Conservation (phyloP, 2,113 vertebrate species). For the Ammospiza nelsoni region DNA sequence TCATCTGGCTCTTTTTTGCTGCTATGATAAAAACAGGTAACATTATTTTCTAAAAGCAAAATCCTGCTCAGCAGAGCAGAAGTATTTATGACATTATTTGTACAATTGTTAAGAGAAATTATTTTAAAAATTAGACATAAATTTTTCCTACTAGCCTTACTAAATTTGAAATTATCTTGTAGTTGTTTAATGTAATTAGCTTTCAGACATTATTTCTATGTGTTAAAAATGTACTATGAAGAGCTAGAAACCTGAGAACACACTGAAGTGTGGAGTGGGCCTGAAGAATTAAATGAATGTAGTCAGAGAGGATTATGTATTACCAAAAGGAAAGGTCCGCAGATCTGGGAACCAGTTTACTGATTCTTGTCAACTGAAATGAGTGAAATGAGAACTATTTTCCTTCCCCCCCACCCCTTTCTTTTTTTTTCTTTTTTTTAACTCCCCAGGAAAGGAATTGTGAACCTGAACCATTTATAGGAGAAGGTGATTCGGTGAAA, state of each 20-base stretch:
- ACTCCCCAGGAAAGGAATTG: background rate
- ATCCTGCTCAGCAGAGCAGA: background rate
- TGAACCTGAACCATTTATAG: background rate
- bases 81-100: background rate
- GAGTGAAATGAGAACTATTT: conserved; percentile 50
- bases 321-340: conserved; percentile 43
- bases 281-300: conserved; percentile 57
- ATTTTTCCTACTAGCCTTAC: background rate
- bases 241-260: conserved; percentile 54
- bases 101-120: conserved; percentile 3
- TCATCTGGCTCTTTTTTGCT: background rate
- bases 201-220: conserved; percentile 22
- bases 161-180: conserved; percentile 37
- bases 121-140: background rate
- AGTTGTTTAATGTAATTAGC: conserved; percentile 23
- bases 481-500: background rate
- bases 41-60: background rate
- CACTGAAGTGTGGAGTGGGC: background rate
- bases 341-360: conserved; percentile 57
- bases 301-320: conserved; percentile 55
- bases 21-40: background rate
- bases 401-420: background rate
- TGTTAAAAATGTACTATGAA: conserved; percentile 30
- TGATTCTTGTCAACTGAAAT: conserved; percentile 61
- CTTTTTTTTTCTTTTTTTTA: background rate